phyloP scores from a whole-genome alignment of 2,888 invertebrate genomes.

The Entomobrya multifasciata region DNA sequence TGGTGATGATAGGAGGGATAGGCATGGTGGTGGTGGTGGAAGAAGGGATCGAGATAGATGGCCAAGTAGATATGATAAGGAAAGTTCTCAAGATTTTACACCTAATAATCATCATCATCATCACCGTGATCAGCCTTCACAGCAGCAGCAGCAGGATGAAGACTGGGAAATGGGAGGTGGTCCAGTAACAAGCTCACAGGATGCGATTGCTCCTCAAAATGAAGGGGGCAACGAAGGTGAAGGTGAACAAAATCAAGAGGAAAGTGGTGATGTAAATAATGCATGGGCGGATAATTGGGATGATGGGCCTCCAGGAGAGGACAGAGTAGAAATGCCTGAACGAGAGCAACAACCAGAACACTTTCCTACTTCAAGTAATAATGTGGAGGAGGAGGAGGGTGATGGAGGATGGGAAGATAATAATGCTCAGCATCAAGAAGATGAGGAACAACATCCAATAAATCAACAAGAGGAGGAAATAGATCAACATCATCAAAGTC shows the following conservation, averaged over 20 bases:
- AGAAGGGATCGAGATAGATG: not conserved
- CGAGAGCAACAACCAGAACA: not conserved
- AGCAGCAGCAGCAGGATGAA: constrained; percentile 45
- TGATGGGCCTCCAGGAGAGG: constrained; percentile 14
- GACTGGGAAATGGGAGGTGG: constrained; percentile 35
- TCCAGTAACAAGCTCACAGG: not conserved
- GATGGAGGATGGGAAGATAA: not conserved
- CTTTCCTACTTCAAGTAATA: too few relatives aligned
- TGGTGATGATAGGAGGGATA: constrained; percentile 30
- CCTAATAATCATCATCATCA: constrained; percentile 8
- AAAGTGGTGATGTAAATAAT: not conserved
- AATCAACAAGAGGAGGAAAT: constrained; percentile 15
- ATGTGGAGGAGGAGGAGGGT: not conserved
- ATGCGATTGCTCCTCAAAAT: not conserved
- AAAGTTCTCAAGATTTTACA: constrained; percentile 37
- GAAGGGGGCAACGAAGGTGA: constrained; percentile 1
- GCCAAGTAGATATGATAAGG: not conserved
- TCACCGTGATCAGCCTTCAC: not conserved
- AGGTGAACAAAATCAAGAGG: not conserved
- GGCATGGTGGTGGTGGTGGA: constrained; percentile 32
- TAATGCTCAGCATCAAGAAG: not conserved
- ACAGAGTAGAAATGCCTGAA: not conserved
- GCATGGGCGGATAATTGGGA: not conserved
- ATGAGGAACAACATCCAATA: constrained; percentile 32
- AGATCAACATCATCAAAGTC: not conserved